These are phyloP conservation scores for Incurvaria masculella DNA, from an alignment of 2,888 invertebrate species.

Conservation along the genomic window DNA sequence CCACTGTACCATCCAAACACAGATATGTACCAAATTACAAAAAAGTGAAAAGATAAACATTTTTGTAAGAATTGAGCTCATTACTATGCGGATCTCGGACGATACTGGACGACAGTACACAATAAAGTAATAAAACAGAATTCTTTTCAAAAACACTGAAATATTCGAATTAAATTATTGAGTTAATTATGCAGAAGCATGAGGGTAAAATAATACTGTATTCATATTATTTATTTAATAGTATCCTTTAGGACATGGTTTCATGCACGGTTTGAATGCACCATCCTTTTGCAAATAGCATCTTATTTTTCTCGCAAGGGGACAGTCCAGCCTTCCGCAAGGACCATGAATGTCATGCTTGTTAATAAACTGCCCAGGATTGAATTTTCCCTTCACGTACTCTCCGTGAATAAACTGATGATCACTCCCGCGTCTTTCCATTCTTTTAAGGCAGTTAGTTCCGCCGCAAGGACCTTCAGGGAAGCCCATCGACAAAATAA, in stretches of 20 bases:
- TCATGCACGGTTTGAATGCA: constrained; percentile 40
- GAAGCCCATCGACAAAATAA: constrained; percentile 48
- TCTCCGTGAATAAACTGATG: constrained; percentile 46
- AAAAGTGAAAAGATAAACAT: no score
- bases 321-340: constrained; percentile 46
- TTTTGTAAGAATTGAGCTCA: no score
- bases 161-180: no score
- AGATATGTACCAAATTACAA: no score
- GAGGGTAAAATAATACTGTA: no score
- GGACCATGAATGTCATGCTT: constrained; percentile 48
- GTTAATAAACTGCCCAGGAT: constrained; percentile 44
- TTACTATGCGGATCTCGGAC: no score
- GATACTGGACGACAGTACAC: no score
- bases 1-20: no score
- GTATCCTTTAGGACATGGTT: constrained; percentile 40
- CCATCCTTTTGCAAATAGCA: constrained; percentile 38
- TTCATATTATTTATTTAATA: constrained; percentile 23
- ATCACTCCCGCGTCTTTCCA: constrained; percentile 46
- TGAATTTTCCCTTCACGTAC: constrained; percentile 36
- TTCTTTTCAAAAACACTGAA: background rate
- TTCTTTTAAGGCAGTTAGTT: constrained; percentile 43
- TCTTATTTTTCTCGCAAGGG: constrained; percentile 42
- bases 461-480: constrained; percentile 51
- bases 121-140: background rate
- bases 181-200: no score